Base-by-base conservation (phyloP, 2,888 invertebrate species). In the Mactromeris polynyma region DNA sequence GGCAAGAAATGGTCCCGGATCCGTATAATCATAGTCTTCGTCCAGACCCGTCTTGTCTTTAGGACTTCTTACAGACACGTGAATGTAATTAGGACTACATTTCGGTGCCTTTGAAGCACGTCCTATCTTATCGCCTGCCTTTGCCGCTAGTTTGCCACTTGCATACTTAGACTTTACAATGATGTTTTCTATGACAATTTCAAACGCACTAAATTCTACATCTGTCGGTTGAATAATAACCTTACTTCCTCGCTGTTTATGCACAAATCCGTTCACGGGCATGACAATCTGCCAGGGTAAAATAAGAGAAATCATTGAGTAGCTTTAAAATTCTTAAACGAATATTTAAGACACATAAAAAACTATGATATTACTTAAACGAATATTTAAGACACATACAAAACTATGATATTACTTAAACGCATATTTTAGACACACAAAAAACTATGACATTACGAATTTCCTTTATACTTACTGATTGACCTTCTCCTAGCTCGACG, bases 141-240 rank as follows among this genome's bases (percentile, higher is more conserved):
- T 73, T 4, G 73, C 73, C 11, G 85, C 83, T 14, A 84, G 40
- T 26, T 51, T 51, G 80, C 88, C 88, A 7, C 86, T 81, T 26
- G 89, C 58, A 3, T 78, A 46, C 11, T 84, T 31, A 36, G 51
- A 54, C 11, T 88, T 14, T 9, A 80, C 38, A 33, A 90, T 51
- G 21, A 94, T 90, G 54, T 94, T 94, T 88, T 92, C 90, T 31
- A 94, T 89, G 31, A 94, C 89, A 40, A 94, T 91, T 82, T 94
- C 94, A 79, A 92, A 89, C 19, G 82, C 86, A 1, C 31, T 26
- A 80, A 93, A 93, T 46, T 92, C 93, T 0, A 86, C 81, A 69
- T 91, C 93, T 3, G 58, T 69, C 2, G 94, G 93, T 58, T 87
- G 80, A 36, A 94, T 90, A 0, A 91, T 81, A 17, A 94, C 89